Percentiles rank a stretch among this genome's conserved stretches.
Evolutionary conservation across 2,113 vertebrate species (phyloP).

Genomic region (Dendropsophus ebraccatus): DNA sequence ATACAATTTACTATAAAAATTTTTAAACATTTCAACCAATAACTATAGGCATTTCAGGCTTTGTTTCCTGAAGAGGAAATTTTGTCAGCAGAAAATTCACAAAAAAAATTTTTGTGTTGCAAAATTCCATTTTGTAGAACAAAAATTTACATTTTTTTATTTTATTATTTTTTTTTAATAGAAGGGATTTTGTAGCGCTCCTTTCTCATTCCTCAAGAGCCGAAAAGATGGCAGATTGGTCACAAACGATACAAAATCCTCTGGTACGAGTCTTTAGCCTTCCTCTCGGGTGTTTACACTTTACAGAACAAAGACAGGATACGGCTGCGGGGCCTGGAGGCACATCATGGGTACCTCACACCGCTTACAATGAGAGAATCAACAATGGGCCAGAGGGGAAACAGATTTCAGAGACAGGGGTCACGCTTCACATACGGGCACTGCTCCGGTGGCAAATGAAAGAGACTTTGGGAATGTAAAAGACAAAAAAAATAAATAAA

Average conservation of each 20-base stretch:
- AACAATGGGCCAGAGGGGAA: conserved; percentile 16
- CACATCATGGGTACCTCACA: conserved; percentile 5
- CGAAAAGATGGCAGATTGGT: background rate
- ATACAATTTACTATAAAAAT: too few relatives aligned
- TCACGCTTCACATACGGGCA: background rate
- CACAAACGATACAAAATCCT: background rate
- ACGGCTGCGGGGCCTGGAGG: conserved; percentile 3
- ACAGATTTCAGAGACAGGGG: background rate
- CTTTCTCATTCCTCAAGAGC: too few relatives aligned
- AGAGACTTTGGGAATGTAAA: background rate
- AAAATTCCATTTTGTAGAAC: too few relatives aligned
- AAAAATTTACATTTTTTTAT: too few relatives aligned
- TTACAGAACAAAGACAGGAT: conserved; percentile 20
- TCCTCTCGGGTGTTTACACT: background rate
- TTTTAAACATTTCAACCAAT: too few relatives aligned
- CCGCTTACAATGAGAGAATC: conserved; percentile 11
- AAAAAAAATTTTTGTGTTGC: too few relatives aligned
- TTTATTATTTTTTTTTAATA: too few relatives aligned
- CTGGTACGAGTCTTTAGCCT: background rate
- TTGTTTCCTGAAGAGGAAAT: too few relatives aligned
- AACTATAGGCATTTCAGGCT: too few relatives aligned
- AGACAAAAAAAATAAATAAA: too few relatives aligned
- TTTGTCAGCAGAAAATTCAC: too few relatives aligned
- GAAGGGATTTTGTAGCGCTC: background rate
- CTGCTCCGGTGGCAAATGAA: background rate